These are phyloP conservation scores for Chlorospingus semifuscus DNA, from an alignment of 2,797 vertebrate species.

Conservation along the genomic window DNA sequence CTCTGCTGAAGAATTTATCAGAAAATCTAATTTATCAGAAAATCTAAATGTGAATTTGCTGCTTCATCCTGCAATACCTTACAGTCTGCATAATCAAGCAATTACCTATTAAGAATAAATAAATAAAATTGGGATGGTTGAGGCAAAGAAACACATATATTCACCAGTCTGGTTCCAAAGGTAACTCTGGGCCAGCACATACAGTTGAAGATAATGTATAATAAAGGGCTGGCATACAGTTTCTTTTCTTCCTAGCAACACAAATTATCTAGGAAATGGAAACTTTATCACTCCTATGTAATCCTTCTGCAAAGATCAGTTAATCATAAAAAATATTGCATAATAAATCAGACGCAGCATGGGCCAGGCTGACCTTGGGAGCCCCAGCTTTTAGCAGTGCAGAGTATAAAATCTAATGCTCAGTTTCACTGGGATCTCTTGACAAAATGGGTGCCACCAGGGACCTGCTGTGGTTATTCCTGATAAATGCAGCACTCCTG, in stretches of 20 bases:
- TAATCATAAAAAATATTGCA: neutral
- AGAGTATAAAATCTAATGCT: slow-evolving; percentile 7
- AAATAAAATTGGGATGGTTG: neutral
- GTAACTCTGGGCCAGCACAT: neutral
- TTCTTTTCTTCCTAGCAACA: neutral
- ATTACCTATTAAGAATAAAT: neutral
- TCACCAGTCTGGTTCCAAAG: neutral
- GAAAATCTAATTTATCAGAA: too few species aligned
- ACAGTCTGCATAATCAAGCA: neutral
- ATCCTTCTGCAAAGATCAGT: neutral
- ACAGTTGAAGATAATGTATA: neutral
- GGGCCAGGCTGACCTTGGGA: neutral
- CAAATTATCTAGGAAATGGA: neutral
- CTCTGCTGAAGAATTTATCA: neutral
- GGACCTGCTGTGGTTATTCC: neutral
- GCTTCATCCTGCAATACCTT: rapidly evolving
- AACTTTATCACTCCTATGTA: neutral
- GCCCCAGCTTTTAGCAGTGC: neutral
- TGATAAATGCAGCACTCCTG: neutral
- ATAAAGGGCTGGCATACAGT: neutral
- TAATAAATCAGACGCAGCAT: neutral
- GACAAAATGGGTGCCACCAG: neutral
- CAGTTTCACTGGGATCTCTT: neutral
- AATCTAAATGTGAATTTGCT: neutral
- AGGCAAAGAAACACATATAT: neutral